Base-by-base conservation (phyloP, 2,797 vertebrate genomes). In the Dipus sagitta region DNA sequence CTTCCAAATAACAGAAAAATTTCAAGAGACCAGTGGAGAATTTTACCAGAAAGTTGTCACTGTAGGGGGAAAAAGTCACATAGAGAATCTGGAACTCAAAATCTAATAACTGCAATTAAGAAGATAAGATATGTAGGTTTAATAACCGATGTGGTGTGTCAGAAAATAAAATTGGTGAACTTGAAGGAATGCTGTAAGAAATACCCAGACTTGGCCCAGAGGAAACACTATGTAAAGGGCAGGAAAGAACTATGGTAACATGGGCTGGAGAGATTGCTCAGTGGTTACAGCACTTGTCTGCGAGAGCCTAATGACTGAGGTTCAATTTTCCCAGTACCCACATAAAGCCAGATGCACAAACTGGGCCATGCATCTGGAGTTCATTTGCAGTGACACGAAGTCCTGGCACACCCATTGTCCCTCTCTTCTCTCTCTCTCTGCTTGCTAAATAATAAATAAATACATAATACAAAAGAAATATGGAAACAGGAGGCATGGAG, bases 1-100 rank as follows among this genome's bases (percentile, higher is more conserved):
- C 34, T 92, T 77, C 85, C 64, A 86, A 91, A 68, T 91, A 85
- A 74, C 20, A 34, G 28, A 83, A 18, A 58, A 84, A 38, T 85
- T 81, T 64, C 71, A 68, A 88, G 88, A 91, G 30, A 84, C n/a
- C 65, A 26, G 42, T 75, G 9, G 85, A 38, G 38, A 94, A 80
- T 79, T 86, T 86, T 47, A 64, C 30, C 38, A 70, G 60, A 86
- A 18, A 72, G 68, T 9, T 54, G 28, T 76, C 20, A 23, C 4
- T 17, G 42, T 0, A 67, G 23, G 67, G 7, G 34, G 75, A 47
- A 47, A 47, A 47, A 23, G n/a, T 75, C 21, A 74, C 74, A 88
- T 32, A 71, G 28, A 87, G 88, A 71, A 68, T 58, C 32, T 81
- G 72, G 83, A 78, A 65, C 58, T 21, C 4, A 91, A 88, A 52